These are phyloP conservation scores for Charina bottae DNA, from an alignment of 2,113 vertebrate species.

Conservation along the genomic window DNA sequence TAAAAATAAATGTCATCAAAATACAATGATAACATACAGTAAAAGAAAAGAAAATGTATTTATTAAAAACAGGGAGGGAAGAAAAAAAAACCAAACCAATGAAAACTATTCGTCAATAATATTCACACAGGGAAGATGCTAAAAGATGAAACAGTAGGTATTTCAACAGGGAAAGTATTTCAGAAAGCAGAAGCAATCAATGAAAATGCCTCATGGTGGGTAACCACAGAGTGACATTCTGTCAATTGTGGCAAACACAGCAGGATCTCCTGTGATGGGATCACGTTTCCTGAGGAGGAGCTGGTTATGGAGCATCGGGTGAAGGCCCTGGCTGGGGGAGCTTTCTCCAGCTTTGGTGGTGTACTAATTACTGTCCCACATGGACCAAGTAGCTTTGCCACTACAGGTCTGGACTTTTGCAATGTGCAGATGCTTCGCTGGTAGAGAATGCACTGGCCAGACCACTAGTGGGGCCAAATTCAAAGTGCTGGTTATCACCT, in stretches of 20 bases:
- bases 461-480: neutral
- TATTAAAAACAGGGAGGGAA: neutral
- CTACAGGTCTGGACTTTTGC: neutral
- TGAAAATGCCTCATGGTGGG: neutral
- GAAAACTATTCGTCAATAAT: neutral
- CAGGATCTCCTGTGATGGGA: neutral
- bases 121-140: neutral
- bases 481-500: neutral
- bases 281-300: neutral
- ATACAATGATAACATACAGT: neutral
- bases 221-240: neutral
- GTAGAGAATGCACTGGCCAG: neutral
- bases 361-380: too few species aligned
- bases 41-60: neutral
- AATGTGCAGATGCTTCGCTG: neutral
- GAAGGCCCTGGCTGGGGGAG: too few species aligned
- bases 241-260: neutral
- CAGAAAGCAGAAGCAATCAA: neutral
- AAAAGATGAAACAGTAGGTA: neutral
- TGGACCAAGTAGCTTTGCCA: neutral
- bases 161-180: neutral
- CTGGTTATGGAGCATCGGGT: too few species aligned
- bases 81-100: neutral
- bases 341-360: too few species aligned
- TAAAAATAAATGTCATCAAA: neutral